Conservation (phyloP, 2,113 vertebrate genomes). For the Connochaetes taurinus region DNA sequence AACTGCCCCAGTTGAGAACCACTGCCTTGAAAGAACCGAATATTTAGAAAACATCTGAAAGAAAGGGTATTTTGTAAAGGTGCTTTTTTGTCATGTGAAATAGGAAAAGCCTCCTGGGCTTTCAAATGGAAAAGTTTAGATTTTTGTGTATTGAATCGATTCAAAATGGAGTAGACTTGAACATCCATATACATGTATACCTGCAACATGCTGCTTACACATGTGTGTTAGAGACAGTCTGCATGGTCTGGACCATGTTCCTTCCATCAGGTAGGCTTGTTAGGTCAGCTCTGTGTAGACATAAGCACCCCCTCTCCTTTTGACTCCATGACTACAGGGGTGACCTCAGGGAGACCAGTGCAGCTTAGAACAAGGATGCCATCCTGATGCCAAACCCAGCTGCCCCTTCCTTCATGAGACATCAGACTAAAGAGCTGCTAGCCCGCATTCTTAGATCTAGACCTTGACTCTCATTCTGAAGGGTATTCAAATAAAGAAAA, state of each 20-base stretch:
- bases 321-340: accelerated
- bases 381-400: not conserved
- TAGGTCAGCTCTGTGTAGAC: not conserved
- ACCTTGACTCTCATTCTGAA: not conserved
- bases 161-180: not conserved
- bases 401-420: not conserved
- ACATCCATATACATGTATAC: too few species aligned
- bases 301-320: not conserved
- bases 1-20: not conserved
- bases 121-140: not conserved
- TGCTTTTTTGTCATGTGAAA: not conserved
- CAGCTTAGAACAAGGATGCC: not conserved
- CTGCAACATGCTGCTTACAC: not conserved
- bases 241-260: not conserved
- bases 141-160: not conserved
- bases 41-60: not conserved
- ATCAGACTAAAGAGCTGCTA: not conserved
- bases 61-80: not conserved
- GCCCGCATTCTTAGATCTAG: not conserved
- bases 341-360: not conserved
- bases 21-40: not conserved
- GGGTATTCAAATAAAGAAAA: not conserved
- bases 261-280: not conserved
- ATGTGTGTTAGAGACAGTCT: not conserved
- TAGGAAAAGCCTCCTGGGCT: not conserved